phyloP scores from a whole-genome alignment of 2,888 invertebrate species.

The Drosophila recens region DNA sequence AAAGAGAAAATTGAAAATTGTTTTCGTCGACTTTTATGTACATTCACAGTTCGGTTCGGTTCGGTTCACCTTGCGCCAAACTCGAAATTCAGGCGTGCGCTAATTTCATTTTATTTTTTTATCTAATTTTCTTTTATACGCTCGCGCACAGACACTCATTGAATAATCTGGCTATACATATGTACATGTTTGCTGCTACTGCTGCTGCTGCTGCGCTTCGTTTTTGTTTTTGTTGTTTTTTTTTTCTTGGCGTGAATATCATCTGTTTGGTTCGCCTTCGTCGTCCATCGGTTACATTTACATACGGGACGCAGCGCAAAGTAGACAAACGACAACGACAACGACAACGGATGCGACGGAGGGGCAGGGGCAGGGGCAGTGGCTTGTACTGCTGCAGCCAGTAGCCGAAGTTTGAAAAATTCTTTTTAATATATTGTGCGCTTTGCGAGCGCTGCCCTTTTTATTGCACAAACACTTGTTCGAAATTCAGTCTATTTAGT shows the following conservation, averaged over 20 bases:
- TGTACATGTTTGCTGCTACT: constrained; percentile 58
- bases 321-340: constrained; percentile 54
- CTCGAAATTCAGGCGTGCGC: constrained; percentile 78
- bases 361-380: constrained; percentile 37
- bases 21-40: constrained; percentile 62
- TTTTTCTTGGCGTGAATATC: constrained; percentile 58
- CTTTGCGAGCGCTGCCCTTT: constrained; percentile 26
- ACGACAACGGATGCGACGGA: constrained; percentile 17
- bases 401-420: constrained; percentile 55
- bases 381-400: constrained; percentile 48
- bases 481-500: constrained; percentile 56
- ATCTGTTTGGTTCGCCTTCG: constrained; percentile 67
- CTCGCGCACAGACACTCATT: constrained; percentile 71
- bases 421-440: constrained; percentile 34
- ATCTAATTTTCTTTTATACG: constrained; percentile 72
- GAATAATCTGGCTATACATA: constrained; percentile 65
- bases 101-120: constrained; percentile 69
- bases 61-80: constrained; percentile 74
- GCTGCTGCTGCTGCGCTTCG: constrained; percentile 47
- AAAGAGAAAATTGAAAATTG: constrained; percentile 71
- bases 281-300: constrained; percentile 68
- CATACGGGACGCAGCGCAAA: constrained; percentile 61
- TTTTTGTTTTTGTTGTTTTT: constrained; percentile 47
- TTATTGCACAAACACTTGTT: constrained; percentile 70
- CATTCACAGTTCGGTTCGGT: constrained; percentile 49